Evolutionary conservation across 2,888 invertebrate genomes (phyloP), one percentile per base, ranked within the genome.

Genomic region (Drosophila parthenogenetica): DNA sequence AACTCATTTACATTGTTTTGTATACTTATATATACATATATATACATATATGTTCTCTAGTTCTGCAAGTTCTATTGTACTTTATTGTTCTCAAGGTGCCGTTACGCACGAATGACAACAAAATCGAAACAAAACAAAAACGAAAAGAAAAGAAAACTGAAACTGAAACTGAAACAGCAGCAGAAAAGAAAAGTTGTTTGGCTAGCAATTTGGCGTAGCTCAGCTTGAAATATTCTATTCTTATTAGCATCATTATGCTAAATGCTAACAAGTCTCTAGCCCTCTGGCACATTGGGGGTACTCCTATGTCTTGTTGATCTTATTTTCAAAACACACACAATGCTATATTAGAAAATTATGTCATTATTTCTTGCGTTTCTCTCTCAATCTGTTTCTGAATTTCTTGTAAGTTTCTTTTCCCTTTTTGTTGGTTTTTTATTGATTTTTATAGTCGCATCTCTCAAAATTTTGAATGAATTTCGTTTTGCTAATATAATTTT

Each of bases 1-100:
- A 55, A 57, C 57, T 57, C 57, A 57, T 55, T 55, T 55, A 14
- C 43, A 55, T 29, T 10, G n/a, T n/a, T 55, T 19, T 49, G 29
- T 39, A 2, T 42, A 29, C 25, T 8, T 29, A 8, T 8, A 29
- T 29, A 29, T 29, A 8, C 8, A 5, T 29, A 5, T 10, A 16
- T 3, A 7, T 68, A n/a, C 32, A n/a, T 17, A 45, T 29, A 29
- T 29, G 25, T 19, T 13, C 35, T 35, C 51, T 40, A 40, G 17
- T 13, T 13, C 19, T 8, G 22, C n/a, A 17, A 17, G 37, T 54
- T 8, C 25, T 58, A 78, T 69, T 75, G 75, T 64, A 68, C 60
- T 75, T 57, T 42, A 42, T 13, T 14, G 42, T 60, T 5, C 69
- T 76, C 76, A 76, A 76, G 76, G 71, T 60, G 46, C 19, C 63